Evolutionary conservation across 2,113 vertebrate species (phyloP).

Genomic region (cat (Felis catus)): DNA sequence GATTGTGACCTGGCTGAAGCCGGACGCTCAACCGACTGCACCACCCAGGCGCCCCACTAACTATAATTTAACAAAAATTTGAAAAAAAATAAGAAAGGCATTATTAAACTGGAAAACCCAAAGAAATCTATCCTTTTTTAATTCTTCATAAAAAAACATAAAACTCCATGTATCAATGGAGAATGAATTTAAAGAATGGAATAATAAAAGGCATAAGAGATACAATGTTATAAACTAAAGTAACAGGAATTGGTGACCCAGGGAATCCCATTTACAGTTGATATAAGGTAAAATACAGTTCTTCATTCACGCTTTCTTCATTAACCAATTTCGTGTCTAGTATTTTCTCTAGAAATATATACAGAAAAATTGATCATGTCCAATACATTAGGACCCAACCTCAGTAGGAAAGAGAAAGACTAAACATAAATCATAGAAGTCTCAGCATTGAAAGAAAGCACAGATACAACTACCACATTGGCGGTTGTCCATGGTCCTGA

Average conservation of each 20-base stretch:
- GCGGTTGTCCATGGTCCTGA: not conserved
- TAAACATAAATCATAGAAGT: not conserved
- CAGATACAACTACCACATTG: accelerated
- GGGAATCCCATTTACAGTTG: not conserved
- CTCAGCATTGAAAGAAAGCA: not conserved
- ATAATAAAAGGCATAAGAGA: not conserved
- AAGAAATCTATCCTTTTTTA: not conserved
- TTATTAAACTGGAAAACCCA: slow-evolving; percentile 18
- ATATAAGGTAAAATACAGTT: not conserved
- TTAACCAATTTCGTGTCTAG: not conserved
- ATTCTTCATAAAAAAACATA: slow-evolving; percentile 25
- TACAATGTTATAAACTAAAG: not conserved
- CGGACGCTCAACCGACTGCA: too few species aligned
- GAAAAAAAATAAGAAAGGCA: too few species aligned
- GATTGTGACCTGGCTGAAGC: too few species aligned
- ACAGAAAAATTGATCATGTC: not conserved
- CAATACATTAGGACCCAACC: not conserved
- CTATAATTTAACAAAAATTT: too few species aligned
- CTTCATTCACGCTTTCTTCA: not conserved
- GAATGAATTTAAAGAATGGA: not conserved
- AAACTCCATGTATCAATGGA: not conserved
- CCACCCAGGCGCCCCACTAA: too few species aligned
- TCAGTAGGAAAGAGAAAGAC: not conserved
- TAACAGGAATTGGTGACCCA: not conserved
- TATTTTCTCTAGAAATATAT: not conserved